Evolutionary conservation across 2,797 vertebrate species (phyloP), one percentile per base, ranked within the genome.

Genomic region (Sternotherus odoratus): DNA sequence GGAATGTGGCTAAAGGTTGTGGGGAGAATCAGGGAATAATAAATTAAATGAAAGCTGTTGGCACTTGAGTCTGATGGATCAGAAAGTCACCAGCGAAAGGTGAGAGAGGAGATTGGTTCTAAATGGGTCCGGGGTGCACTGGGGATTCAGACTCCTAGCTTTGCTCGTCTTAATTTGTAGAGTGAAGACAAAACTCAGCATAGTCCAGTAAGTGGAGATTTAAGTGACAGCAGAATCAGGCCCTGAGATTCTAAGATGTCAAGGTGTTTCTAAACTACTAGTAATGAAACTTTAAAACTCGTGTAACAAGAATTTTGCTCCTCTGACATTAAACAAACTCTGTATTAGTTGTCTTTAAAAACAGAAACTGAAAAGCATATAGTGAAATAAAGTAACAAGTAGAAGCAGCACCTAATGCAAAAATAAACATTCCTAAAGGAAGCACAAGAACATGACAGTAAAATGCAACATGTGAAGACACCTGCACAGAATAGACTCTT

Each of bases 351-450:
- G 6, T 13, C 28, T 91, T 5, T 80, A 83, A 96, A 81, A 77
- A 43, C 24, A 36, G 1, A 3, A 36, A 6, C 13, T 43, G 16
- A 57, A 33, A 86, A 79, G 50, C 30, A 12, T 50, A 24, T 26
- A n/a, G 4, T 30, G 48, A 23, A 26, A 82, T 48, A 4, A 77
- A 1, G 39, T 77, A 75, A 82, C 3, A 8, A 8, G 13, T 36
- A 57, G 5, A 78, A 63, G 23, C 69, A 86, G 0, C 33, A 5
- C 3, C 33, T 63, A 9, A 19, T 69, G 50, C 6, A 77, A n/a
- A 79, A 91, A 39, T 53, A 1, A 53, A 91, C 4, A 8, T 5
- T 24, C 10, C 0, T 0, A 0, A 3, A 82, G 66, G 12, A 66
- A 21, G 33, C 77, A 75, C 15, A 85, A n/a, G 28, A 19, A 56